A percentile compares a stretch with the other conserved stretches of the same genome.
phyloP scores from a whole-genome alignment of 2,888 invertebrate genomes.

The Candidula unifasciata region DNA sequence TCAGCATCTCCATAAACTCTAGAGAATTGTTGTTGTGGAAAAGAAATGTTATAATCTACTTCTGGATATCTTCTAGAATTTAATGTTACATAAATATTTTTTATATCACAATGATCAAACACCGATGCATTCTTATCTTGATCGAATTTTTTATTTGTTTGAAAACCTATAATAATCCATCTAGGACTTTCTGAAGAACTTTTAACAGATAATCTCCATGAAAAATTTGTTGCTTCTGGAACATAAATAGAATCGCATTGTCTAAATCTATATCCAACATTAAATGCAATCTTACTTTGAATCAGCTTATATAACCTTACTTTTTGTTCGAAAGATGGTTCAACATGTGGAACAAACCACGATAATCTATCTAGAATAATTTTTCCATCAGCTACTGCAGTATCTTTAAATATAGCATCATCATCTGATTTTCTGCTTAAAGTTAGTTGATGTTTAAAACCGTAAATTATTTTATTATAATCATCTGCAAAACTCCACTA shows the following conservation, averaged over 20 bases:
- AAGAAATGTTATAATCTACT: slow-evolving; percentile 5
- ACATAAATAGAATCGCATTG: slow-evolving; percentile 15
- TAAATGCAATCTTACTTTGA: not conserved
- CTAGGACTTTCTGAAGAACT: slow-evolving; percentile 30
- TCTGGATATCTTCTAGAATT: slow-evolving; percentile 24
- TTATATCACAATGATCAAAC: slow-evolving; percentile 19
- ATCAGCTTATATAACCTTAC: slow-evolving; percentile 6
- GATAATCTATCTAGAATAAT: not conserved
- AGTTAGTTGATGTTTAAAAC: slow-evolving; percentile 11
- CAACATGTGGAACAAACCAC: slow-evolving; percentile 15
- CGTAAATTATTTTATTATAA: slow-evolving; percentile 29
- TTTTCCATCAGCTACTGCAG: not conserved
- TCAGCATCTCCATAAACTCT: slow-evolving; percentile 18
- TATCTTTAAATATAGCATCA: slow-evolving; percentile 25
- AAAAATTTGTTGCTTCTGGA: slow-evolving; percentile 28
- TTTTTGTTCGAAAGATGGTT: not conserved
- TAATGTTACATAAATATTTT: slow-evolving; percentile 18
- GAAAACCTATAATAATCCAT: slow-evolving; percentile 35
- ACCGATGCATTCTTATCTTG: slow-evolving; percentile 27
- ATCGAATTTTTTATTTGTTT: slow-evolving; percentile 19
- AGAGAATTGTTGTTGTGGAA: slow-evolving; percentile 15
- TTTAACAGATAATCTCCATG: slow-evolving; percentile 24
- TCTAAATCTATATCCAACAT: slow-evolving; percentile 29
- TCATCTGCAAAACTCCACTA: slow-evolving; percentile 5
- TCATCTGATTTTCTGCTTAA: slow-evolving; percentile 33